A percentile compares a stretch with the other conserved stretches of the same genome.
These are phyloP conservation scores for Papilio xuthus DNA, from an alignment of 1,140 invertebrate species.

Conservation along the genomic window DNA sequence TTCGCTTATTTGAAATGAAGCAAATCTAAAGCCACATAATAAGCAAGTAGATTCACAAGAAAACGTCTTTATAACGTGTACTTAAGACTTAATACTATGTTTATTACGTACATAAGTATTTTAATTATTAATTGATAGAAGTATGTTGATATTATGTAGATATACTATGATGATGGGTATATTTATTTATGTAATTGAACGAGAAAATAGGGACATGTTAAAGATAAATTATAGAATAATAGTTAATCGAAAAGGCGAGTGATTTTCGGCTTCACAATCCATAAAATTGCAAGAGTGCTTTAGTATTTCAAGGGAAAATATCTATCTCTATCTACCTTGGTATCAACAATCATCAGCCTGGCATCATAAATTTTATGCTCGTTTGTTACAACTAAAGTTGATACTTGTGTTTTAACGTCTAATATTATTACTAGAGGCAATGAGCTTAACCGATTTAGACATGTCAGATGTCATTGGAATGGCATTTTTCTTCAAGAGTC, in stretches of 20 bases:
- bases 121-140: constrained; percentile 2
- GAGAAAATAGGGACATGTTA: not conserved
- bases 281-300: too few species aligned
- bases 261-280: not conserved
- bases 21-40: constrained; percentile 53
- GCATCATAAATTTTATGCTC: too few species aligned
- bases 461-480: too few species aligned
- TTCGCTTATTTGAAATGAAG: constrained; percentile 56
- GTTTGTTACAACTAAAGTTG: too few species aligned
- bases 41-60: constrained; percentile 45
- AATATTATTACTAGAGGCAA: too few species aligned
- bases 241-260: not conserved
- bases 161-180: not conserved
- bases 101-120: constrained; percentile 19
- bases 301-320: too few species aligned
- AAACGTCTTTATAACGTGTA: constrained; percentile 28
- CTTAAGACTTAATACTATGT: constrained; percentile 3
- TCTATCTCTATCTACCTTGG: too few species aligned
- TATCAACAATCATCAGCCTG: too few species aligned
- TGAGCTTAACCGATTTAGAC: too few species aligned
- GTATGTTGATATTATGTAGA: not conserved
- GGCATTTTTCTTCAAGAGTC: too few species aligned
- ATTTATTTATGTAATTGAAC: not conserved
- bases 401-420: too few species aligned
- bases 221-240: not conserved